Percentiles rank a stretch among this genome's conserved stretches.
Evolutionary conservation across 2,113 vertebrate species (phyloP).

Genomic region (Sarotherodon lohbergeri): DNA sequence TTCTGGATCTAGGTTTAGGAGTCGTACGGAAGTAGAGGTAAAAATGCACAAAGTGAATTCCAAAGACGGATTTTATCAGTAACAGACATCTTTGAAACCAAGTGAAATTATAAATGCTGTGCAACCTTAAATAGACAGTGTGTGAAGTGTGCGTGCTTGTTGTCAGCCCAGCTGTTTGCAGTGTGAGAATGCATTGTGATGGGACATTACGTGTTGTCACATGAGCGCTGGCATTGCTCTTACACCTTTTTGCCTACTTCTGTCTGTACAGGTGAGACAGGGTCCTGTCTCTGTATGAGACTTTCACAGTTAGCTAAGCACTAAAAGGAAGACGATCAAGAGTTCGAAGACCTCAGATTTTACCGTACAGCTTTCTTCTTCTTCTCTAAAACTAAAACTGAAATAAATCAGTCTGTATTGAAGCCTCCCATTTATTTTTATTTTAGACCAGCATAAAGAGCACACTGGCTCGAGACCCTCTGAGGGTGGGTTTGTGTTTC

Average conservation of each 20-base stretch:
- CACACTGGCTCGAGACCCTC: neutral
- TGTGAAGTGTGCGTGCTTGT: neutral
- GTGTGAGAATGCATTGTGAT: no score
- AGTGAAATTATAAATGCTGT: neutral
- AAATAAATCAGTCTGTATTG: neutral
- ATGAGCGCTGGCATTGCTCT: neutral
- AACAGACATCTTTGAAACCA: neutral
- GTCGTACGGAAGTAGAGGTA: neutral
- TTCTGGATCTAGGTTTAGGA: rapidly evolving
- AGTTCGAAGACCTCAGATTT: neutral
- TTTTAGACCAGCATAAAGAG: neutral
- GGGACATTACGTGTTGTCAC: neutral
- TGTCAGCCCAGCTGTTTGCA: neutral
- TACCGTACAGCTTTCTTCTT: neutral
- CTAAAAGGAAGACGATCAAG: neutral
- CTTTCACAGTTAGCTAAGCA: neutral
- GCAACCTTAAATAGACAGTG: neutral
- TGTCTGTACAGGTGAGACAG: neutral
- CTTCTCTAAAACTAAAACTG: neutral
- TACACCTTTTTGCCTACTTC: neutral
- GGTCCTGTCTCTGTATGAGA: neutral
- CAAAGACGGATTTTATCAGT: neutral
- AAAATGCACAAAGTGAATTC: neutral
- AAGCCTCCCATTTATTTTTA: neutral
- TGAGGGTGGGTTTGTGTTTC: neutral